Conservation (phyloP, 2,888 invertebrate species). For the Acanthacorydalis orientalis region DNA sequence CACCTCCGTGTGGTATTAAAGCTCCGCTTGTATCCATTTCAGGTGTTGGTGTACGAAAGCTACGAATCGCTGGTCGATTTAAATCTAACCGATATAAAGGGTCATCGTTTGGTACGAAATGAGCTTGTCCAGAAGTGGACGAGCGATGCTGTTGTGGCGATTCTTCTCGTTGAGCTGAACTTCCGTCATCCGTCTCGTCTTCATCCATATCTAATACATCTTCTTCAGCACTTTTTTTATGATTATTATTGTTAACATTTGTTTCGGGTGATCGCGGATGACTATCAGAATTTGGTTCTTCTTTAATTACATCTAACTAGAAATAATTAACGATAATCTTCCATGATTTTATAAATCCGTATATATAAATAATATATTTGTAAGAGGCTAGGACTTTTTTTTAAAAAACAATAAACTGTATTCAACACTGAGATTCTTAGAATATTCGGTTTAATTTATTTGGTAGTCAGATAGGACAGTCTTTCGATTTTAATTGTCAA, state of each 20-base stretch:
- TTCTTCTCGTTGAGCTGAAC: slow-evolving; percentile 19
- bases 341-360: too few relatives aligned
- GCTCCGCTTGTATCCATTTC: slow-evolving; percentile 13
- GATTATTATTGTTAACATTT: slow-evolving; percentile 37
- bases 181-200: slow-evolving; percentile 31
- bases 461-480: too few relatives aligned
- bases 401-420: too few relatives aligned
- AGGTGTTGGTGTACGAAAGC: slow-evolving; percentile 14
- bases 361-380: too few relatives aligned
- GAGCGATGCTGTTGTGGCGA: slow-evolving; percentile 10
- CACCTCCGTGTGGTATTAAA: slow-evolving; percentile 13
- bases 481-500: too few relatives aligned
- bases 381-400: too few relatives aligned
- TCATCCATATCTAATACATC: slow-evolving; percentile 34
- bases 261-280: slow-evolving; percentile 29
- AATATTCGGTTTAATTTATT: too few relatives aligned
- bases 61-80: slow-evolving; percentile 21
- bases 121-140: slow-evolving; percentile 9
- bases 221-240: slow-evolving; percentile 32
- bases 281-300: slow-evolving; percentile 23
- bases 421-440: too few relatives aligned
- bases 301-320: slow-evolving; percentile 20
- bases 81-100: slow-evolving; percentile 25
- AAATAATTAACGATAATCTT: slow-evolving; percentile 9
- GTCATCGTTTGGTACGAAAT: slow-evolving; percentile 17